These are phyloP conservation scores for Botia kubotai DNA, from an alignment of 2,797 vertebrate species.

Conservation along the genomic window DNA sequence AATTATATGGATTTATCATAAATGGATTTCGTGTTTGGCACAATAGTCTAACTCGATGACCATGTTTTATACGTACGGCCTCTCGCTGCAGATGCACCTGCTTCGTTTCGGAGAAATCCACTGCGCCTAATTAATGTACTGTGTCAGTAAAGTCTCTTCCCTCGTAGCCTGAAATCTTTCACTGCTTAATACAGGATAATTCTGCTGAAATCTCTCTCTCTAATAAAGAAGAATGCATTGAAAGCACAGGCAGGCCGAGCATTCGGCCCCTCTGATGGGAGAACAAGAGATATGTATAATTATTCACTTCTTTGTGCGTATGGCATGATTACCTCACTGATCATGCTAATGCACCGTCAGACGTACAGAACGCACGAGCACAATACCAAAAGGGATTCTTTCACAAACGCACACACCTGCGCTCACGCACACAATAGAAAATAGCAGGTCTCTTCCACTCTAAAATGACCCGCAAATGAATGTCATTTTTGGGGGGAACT, in stretches of 20 bases:
- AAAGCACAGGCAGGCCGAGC: slow-evolving; percentile 34
- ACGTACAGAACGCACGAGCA: background rate
- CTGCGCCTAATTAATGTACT: slow-evolving; percentile 36
- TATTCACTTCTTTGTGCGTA: slow-evolving; percentile 33
- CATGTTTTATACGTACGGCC: slow-evolving; percentile 15
- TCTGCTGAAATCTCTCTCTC: slow-evolving; percentile 39
- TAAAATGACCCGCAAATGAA: background rate
- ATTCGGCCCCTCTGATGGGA: slow-evolving; percentile 41
- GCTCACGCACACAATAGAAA: background rate
- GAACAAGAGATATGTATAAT: slow-evolving; percentile 43
- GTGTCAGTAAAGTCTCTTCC: slow-evolving; percentile 35
- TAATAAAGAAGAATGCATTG: slow-evolving; percentile 41
- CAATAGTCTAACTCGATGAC: slow-evolving; percentile 28
- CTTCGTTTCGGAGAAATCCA: slow-evolving; percentile 25
- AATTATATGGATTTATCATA: slow-evolving; percentile 36
- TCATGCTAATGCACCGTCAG: slow-evolving; percentile 25
- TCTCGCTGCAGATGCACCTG: slow-evolving; percentile 37
- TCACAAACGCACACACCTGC: slow-evolving; percentile 7
- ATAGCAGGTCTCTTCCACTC: background rate
- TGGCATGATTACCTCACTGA: slow-evolving; percentile 24
- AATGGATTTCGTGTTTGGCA: slow-evolving; percentile 22
- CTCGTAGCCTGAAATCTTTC: slow-evolving; percentile 39
- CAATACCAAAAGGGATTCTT: background rate
- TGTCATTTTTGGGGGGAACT: background rate
- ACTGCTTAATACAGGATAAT: slow-evolving; percentile 45